Base-by-base conservation (phyloP, 2,113 vertebrate species). In the Opisthocomus hoazin region DNA sequence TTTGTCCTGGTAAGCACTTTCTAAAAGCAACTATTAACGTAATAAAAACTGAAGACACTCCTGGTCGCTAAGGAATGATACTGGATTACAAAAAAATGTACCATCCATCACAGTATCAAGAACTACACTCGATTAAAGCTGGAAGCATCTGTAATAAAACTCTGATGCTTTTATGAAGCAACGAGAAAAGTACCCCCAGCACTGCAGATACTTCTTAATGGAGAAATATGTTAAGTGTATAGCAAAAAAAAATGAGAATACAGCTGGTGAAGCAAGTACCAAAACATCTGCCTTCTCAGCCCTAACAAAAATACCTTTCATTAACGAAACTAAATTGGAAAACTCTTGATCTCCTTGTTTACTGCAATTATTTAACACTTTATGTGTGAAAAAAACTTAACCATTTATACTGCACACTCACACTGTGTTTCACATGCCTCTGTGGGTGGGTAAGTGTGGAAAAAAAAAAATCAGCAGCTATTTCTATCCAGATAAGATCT, bases 241-340 rank as follows among this genome's bases (percentile, higher is more conserved):
- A 87, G 29, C 27, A 81, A 84, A 82, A 84, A n/a, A 56, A 90
- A 22, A 2, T 23, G 23, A 66, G 5, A 75, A 39, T 26, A 82
- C 3, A 4, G 2, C 48, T 5, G 19, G 34, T 17, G 7, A 86
- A 80, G 16, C 6, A 81, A 78, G 34, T n/a, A 84, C 8, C 22
- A 68, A 53, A 79, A 27, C 48, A 83, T 5, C 37, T 74, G 19
- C 24, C 36, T 89, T 84, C 75, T 56, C 16, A 82, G 19, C 15
- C 41, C 11, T 10, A 58, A 69, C 11, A 81, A 54, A 83, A 84
- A 11, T 30, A 39, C 1, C 15, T 70, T 84, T 69, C 15, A 15
- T 29, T 45, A 57, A 77, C 24, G 7, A 87, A 77, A 70, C 24
- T 6, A 64, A 77, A 63, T 8, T 2, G 0, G 0, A 61, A 88